Evolutionary conservation across 1,140 invertebrate genomes (phyloP), one percentile per base, ranked within the genome.

Genomic region (Drosophila kanapiae): DNA sequence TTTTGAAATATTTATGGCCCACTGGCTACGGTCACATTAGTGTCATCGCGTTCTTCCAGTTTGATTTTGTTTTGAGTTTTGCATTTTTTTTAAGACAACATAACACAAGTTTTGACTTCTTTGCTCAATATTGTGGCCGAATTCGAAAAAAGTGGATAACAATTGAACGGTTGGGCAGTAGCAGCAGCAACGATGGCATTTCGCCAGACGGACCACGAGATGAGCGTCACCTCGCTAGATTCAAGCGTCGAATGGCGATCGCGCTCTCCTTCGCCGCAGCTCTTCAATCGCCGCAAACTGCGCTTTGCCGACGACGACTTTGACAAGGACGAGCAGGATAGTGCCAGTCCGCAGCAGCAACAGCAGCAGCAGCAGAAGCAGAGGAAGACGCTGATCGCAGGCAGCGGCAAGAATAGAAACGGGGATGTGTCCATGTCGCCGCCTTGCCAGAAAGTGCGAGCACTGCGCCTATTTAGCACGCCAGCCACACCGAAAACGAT

Each of bases 401-500:
- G 14, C 5, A 8, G 5, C 23, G 35, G 11, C 6, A 78, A 78
- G 45, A 7, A 23, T 8, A 8, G 16, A 6, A 8, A 40, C 35
- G 51, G 27, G 11, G 78, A 65, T 31, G 72, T 77, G 11, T 78
- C 87, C 23, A 93, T 93, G 78, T 95, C 95, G 79, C 97, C 97
- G 14, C 97, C 97, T 6, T 97, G 97, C 80, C 96, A 97, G 87
- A 94, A 96, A 86, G 96, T 98, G 40, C 94, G 96, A 78, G 96
- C 97, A 1, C 93, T 98, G 31, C 94, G 96, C 58, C 93, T 98
- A 1, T 97, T 97, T 90, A 97, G 97, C 93, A 97, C 96, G 38
- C 97, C 97, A 10, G 95, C 96, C 53, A 97, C 97, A 13, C 97
- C 97, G 40, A 97, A 97, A 93, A 97, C 96, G 3, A 93, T 98